Conservation (phyloP, 2,797 vertebrate genomes). For the Hypotaenidia philippensis region DNA sequence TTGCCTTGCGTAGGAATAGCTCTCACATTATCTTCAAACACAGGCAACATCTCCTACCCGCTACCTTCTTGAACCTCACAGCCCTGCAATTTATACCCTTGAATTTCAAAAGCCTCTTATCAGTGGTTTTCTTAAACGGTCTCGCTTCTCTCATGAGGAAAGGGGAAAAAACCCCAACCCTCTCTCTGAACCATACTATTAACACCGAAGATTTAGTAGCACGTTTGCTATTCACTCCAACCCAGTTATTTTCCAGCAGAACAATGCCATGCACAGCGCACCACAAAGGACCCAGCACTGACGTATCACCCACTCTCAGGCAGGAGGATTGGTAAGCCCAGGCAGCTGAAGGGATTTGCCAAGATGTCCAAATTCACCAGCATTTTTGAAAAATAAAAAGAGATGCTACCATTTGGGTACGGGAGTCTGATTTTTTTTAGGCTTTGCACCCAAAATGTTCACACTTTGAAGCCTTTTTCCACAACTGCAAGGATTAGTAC, state of each 20-base stretch:
- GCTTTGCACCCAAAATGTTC: neutral
- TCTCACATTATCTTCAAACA: neutral
- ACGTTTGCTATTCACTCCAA: neutral
- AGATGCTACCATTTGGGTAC: neutral
- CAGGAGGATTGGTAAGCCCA: neutral
- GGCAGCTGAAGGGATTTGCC: neutral
- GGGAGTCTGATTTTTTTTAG: neutral
- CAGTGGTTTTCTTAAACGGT: neutral
- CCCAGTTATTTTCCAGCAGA: neutral
- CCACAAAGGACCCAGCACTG: rapidly evolving
- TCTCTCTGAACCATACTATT: neutral
- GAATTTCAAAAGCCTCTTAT: neutral
- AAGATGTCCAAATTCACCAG: neutral
- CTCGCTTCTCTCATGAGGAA: neutral
- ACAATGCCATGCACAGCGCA: neutral
- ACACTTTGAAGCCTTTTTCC: neutral
- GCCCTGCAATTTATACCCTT: neutral
- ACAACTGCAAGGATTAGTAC: neutral
- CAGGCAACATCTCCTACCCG: neutral
- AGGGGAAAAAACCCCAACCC: neutral
- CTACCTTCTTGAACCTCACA: neutral
- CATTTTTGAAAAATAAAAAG: neutral
- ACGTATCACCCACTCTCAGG: neutral
- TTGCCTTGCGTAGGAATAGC: neutral
- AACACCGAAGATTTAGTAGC: neutral